A percentile compares a stretch with the other conserved stretches of the same genome.
phyloP scores from a whole-genome alignment of 2,797 vertebrate genomes.

The Tragopan temminckii region DNA sequence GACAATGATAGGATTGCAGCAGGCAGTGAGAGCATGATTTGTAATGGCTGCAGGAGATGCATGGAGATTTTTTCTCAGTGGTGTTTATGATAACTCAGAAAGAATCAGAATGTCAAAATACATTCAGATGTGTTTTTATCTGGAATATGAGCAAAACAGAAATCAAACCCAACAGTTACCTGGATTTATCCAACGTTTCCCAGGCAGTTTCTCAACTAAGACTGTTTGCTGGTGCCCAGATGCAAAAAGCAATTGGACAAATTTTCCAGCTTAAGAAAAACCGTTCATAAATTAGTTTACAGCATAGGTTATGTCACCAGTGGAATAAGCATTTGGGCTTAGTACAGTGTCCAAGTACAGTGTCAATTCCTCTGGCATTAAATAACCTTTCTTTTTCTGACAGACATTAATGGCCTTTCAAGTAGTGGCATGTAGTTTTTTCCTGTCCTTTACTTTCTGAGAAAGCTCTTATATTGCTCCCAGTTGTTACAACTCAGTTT shows the following conservation, averaged over 20 bases:
- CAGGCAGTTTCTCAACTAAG: background rate
- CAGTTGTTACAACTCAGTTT: slow-evolving; percentile 44
- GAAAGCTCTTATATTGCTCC: slow-evolving; percentile 61
- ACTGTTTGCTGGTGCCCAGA: background rate
- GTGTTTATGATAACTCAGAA: background rate
- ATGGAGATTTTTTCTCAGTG: background rate
- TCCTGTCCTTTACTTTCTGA: slow-evolving; percentile 54
- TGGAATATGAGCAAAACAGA: background rate
- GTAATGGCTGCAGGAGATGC: background rate
- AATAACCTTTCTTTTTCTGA: slow-evolving; percentile 70
- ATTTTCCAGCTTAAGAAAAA: slow-evolving; percentile 32
- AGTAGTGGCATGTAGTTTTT: slow-evolving; percentile 8
- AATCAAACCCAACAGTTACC: background rate
- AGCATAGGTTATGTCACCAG: slow-evolving; percentile 36
- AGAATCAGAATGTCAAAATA: background rate
- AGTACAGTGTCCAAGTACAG: slow-evolving; percentile 40
- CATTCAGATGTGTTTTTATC: background rate
- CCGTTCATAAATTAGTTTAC: slow-evolving; percentile 48
- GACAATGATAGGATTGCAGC: background rate
- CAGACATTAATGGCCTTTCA: slow-evolving; percentile 65
- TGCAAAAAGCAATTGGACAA: background rate
- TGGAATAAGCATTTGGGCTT: slow-evolving; percentile 49
- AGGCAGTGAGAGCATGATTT: background rate
- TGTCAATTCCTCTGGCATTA: slow-evolving; percentile 61
- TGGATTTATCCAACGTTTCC: background rate